phyloP scores from a whole-genome alignment of 2,888 invertebrate species.

The Drosophila melanocephala region DNA sequence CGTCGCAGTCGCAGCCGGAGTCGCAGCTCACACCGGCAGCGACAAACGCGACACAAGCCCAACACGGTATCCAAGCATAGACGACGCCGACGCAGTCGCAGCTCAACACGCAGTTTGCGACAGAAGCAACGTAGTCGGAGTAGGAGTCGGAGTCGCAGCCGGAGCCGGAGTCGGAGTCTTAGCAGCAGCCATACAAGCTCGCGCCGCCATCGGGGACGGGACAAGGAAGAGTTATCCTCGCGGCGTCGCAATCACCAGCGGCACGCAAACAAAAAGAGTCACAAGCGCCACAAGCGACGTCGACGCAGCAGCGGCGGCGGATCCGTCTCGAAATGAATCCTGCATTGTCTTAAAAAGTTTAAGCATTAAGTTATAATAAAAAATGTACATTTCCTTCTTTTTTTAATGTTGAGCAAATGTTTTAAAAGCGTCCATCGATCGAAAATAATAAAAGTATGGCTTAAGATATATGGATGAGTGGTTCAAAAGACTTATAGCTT shows the following conservation, averaged over 20 bases:
- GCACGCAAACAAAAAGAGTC: conserved; percentile 55
- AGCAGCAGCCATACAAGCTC: conserved; percentile 46
- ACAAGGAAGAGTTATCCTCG: conserved; percentile 27
- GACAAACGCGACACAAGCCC: conserved; percentile 45
- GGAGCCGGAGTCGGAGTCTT: conserved; percentile 39
- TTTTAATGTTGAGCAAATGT: conserved; percentile 36
- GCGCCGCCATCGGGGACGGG: conserved; percentile 37
- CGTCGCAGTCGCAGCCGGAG: conserved; percentile 56
- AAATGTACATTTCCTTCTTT: conserved; percentile 36
- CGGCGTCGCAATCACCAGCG: conserved; percentile 29
- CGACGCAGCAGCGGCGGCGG: conserved; percentile 53
- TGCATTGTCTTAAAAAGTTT: conserved; percentile 24
- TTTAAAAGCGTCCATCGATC: conserved; percentile 20
- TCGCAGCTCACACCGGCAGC: conserved; percentile 41
- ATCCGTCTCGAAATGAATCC: conserved; percentile 44
- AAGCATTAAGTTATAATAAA: conserved; percentile 17
- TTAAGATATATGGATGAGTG: conserved; percentile 9
- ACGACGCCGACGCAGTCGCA: conserved; percentile 42
- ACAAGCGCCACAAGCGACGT: conserved; percentile 69
- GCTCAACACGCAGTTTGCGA: conserved; percentile 26
- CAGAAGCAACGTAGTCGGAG: conserved; percentile 35
- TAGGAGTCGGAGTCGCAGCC: conserved; percentile 27
- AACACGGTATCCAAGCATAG: conserved; percentile 30
- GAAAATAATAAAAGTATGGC: conserved; percentile 36
- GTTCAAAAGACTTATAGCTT: not conserved